A percentile compares a stretch with the other conserved stretches of the same genome.
These are phyloP conservation scores for Eulemur rufifrons DNA, from an alignment of 2,113 vertebrate genomes.

Conservation along the genomic window DNA sequence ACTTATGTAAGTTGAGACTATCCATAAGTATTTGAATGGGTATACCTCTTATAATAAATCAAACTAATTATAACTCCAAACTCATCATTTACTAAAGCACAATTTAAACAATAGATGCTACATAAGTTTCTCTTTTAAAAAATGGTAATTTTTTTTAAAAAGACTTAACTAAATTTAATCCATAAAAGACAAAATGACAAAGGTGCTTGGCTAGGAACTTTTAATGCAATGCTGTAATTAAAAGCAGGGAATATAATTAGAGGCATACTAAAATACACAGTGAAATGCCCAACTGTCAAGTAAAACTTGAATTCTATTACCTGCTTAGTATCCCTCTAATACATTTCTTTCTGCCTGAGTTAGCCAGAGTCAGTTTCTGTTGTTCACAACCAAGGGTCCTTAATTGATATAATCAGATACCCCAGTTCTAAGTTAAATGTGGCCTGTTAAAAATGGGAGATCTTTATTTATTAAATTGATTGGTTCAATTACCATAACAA, in stretches of 20 bases:
- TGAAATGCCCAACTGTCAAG: conserved; percentile 13
- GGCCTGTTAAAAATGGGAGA: neutral
- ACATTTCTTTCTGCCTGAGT: neutral
- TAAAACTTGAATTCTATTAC: conserved; percentile 23
- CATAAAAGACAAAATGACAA: conserved; percentile 48
- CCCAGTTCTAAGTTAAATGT: neutral
- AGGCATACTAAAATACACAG: conserved; percentile 19
- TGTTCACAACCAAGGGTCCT: neutral
- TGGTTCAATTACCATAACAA: neutral
- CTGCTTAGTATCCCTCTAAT: neutral
- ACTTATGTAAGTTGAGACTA: neutral
- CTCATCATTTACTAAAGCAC: neutral
- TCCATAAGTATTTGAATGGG: neutral
- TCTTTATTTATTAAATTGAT: neutral
- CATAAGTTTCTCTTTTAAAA: neutral
- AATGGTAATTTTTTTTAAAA: neutral
- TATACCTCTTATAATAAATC: neutral
- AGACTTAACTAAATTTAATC: conserved; percentile 25
- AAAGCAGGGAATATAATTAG: neutral
- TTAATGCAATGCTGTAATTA: neutral
- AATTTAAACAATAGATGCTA: conserved; percentile 12
- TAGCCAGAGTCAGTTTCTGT: neutral
- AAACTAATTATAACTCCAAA: conserved; percentile 42
- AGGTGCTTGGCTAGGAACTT: neutral
- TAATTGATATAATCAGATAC: neutral